phyloP scores from a whole-genome alignment of 2,888 invertebrate genomes.

The Epirrhoe alternata region DNA sequence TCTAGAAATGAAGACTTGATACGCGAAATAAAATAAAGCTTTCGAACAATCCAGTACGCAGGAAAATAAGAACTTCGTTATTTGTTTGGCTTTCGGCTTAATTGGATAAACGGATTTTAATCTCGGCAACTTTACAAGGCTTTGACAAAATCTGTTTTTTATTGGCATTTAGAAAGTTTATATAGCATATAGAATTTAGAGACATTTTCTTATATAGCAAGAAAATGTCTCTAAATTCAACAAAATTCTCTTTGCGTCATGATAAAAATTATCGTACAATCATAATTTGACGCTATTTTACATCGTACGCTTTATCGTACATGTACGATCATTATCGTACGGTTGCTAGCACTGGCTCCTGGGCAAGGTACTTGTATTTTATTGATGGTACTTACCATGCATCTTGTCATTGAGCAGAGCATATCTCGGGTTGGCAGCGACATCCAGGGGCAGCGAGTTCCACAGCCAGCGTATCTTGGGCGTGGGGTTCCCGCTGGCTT shows the following conservation, averaged over 20 bases:
- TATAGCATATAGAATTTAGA: not conserved
- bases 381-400: slow-evolving; percentile 85
- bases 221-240: no score
- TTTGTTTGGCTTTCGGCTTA: slow-evolving; percentile 18
- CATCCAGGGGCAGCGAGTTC: slow-evolving; percentile 95
- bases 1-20: slow-evolving; percentile 10
- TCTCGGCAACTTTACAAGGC: slow-evolving; percentile 5
- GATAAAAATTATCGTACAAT: no score
- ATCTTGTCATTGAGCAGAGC: slow-evolving; percentile 92
- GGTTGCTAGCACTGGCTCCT: no score
- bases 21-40: slow-evolving; percentile 11
- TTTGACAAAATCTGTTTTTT: slow-evolving; percentile 5
- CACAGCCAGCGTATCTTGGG: slow-evolving; percentile 96
- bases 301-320: no score
- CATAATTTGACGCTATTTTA: no score
- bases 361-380: no score
- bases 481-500: slow-evolving; percentile 93
- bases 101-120: slow-evolving; percentile 22
- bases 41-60: slow-evolving; percentile 3
- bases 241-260: no score
- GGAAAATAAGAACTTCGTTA: slow-evolving; percentile 15
- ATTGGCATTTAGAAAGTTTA: not conserved
- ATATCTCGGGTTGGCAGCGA: slow-evolving; percentile 92
- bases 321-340: no score
- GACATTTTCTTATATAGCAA: no score